A percentile compares a stretch with the other conserved stretches of the same genome.
Evolutionary conservation across 1,140 invertebrate genomes (phyloP).

Genomic region (Gonioctena quinquepunctata): DNA sequence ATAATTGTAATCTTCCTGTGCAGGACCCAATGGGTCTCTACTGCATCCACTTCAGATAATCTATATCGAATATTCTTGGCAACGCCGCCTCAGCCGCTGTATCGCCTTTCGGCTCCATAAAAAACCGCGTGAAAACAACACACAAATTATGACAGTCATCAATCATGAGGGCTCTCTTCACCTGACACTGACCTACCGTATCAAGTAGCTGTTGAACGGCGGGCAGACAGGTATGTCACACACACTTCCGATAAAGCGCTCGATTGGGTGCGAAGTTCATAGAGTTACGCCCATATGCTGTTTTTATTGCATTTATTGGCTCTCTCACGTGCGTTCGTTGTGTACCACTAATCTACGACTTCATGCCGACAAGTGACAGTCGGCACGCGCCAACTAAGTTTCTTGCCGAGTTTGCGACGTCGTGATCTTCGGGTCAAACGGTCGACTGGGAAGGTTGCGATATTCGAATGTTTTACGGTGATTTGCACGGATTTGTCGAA

Average conservation of each 20-base stretch:
- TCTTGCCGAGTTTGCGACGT: neutral
- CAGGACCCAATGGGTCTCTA: too few species aligned
- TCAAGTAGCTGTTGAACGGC: conserved; percentile 3
- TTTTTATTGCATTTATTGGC: conserved; percentile 47
- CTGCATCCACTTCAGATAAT: too few species aligned
- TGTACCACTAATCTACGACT: conserved; percentile 40
- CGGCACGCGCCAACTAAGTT: conserved; percentile 32
- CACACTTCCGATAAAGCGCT: conserved; percentile 26
- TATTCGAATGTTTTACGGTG: neutral
- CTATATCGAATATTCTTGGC: too few species aligned
- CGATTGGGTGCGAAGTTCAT: conserved; percentile 34
- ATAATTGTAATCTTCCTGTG: too few species aligned
- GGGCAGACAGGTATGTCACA: conserved; percentile 29
- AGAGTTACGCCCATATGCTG: conserved; percentile 40
- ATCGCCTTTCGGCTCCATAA: neutral
- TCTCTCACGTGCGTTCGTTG: conserved; percentile 24
- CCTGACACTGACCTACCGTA: conserved; percentile 31
- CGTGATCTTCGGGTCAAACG: neutral
- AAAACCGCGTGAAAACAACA: neutral
- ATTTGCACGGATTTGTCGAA: neutral
- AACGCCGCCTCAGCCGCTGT: neutral
- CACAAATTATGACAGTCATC: conserved; percentile 24
- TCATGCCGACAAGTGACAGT: conserved; percentile 34
- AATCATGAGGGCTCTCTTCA: conserved; percentile 32
- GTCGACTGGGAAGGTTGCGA: neutral